Base-by-base conservation (phyloP, 2,888 invertebrate species). In the Synanthedon andrenaeformis region DNA sequence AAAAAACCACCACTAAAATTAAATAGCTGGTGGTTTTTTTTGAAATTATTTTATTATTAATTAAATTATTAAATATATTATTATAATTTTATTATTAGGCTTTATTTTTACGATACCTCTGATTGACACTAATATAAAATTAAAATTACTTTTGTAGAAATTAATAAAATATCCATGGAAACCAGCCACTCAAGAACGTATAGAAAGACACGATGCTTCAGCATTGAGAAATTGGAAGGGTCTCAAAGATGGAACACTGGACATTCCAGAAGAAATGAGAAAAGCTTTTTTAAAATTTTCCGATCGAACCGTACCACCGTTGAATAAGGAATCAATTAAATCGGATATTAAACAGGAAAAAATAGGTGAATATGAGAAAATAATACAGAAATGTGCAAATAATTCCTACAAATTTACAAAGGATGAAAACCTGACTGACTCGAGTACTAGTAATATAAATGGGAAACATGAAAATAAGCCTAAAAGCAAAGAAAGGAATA, bases 171-270 rank as follows among this genome's bases (percentile, higher is more conserved):
- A 89, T 19, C 89, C 90, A 48, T 94, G 93, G 93, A 81, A 82
- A 51, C 91, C 92, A 56, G 82, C 82, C 10, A 85, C 87, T 19
- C 73, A 82, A 4, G 72, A 90, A 50, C 83, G 89, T 51, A 90
- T 94, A 28, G 72, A 84, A 45, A 83, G 88, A 8, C 94, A 94
- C 65, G 94, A 95, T 65, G 78, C 82, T 54, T 79, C 79, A 1
- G 94, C 92, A 0, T 79, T 91, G 66, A 79, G 89, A 58, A 94
- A 95, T 74, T 95, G 95, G 95, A 79, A 88, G 54, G 79, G 89
- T 58, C 87, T 93, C 8, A 90, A 89, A 58, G 76, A 87, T 41
- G 91, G 90, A 6, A 75, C 89, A 57, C 62, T 92, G 12, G 72
- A 85, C 52, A 80, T 88, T 57, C 66, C 86, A 41, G 65, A 82